Evolutionary conservation across 2,888 invertebrate genomes (phyloP).

Genomic region (Netelia virgata): DNA sequence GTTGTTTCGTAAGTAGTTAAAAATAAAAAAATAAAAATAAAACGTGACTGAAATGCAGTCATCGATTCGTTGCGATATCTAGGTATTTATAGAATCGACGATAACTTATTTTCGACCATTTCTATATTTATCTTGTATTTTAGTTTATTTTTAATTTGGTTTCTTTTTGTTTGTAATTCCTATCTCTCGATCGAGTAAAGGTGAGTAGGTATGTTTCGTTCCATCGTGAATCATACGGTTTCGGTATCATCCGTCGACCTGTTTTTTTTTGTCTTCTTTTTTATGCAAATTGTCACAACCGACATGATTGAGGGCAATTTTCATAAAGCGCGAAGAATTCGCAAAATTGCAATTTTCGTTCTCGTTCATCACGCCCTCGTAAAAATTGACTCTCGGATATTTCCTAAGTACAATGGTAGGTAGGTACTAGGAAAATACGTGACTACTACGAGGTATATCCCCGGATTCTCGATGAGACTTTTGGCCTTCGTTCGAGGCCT

Average conservation of each 20-base stretch:
- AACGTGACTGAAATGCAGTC: neutral
- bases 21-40: neutral
- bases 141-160: too few relatives aligned
- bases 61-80: neutral
- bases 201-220: too few relatives aligned
- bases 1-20: neutral
- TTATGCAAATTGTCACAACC: too few relatives aligned
- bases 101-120: conserved; percentile 3
- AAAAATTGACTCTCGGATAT: conserved; percentile 27
- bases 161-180: too few relatives aligned
- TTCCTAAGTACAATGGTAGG: conserved; percentile 22
- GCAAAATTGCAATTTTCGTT: neutral
- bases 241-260: too few relatives aligned
- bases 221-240: too few relatives aligned
- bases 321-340: neutral
- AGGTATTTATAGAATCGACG: neutral
- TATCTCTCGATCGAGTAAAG: too few relatives aligned
- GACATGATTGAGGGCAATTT: too few relatives aligned
- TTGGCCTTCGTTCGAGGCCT: conserved; percentile 37
- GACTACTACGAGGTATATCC: conserved; percentile 11
- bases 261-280: too few relatives aligned
- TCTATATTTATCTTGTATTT: neutral
- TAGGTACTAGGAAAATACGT: conserved; percentile 22
- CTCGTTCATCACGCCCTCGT: neutral
- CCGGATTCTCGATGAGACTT: conserved; percentile 37